A percentile compares a stretch with the other conserved stretches of the same genome.
Conservation (phyloP, 1,140 invertebrate species). For the Dendrolimus kikuchii region DNA sequence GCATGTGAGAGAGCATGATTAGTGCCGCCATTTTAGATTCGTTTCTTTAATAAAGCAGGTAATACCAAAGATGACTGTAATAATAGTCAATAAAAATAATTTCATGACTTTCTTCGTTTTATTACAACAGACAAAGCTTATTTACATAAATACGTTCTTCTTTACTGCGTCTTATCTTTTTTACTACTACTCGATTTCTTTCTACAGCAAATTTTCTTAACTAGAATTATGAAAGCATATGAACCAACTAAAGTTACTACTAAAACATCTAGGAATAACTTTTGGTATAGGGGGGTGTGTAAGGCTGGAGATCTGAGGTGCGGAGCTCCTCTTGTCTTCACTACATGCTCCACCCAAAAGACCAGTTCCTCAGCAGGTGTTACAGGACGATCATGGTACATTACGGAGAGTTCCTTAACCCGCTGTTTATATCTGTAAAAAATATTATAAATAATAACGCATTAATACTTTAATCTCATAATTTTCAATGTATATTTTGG, state of each 20-base stretch:
- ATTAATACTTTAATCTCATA: too few species aligned
- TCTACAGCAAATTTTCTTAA: neutral
- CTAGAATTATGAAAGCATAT: neutral
- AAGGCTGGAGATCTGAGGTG: slow-evolving; percentile 14
- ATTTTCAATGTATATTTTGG: neutral
- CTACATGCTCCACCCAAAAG: slow-evolving; percentile 15
- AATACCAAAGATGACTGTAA: too few species aligned
- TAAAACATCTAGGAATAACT: slow-evolving; percentile 10
- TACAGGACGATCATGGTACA: slow-evolving; percentile 15
- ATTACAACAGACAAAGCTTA: too few species aligned
- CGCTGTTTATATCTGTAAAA: slow-evolving; percentile 9
- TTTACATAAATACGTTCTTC: too few species aligned
- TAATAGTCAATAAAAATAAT: too few species aligned
- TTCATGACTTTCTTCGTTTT: too few species aligned
- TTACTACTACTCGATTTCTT: neutral
- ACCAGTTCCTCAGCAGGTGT: slow-evolving; percentile 9
- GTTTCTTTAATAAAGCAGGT: too few species aligned
- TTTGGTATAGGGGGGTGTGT: slow-evolving; percentile 9
- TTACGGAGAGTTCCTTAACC: slow-evolving; percentile 8
- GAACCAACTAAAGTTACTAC: slow-evolving; percentile 2
- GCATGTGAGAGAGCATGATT: too few species aligned
- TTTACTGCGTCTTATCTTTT: too few species aligned
- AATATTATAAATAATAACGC: too few species aligned
- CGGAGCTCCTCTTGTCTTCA: slow-evolving; percentile 8
- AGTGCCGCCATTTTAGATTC: too few species aligned